phyloP scores from a whole-genome alignment of 2,113 vertebrate genomes.

The Stigmatopora nigra region DNA sequence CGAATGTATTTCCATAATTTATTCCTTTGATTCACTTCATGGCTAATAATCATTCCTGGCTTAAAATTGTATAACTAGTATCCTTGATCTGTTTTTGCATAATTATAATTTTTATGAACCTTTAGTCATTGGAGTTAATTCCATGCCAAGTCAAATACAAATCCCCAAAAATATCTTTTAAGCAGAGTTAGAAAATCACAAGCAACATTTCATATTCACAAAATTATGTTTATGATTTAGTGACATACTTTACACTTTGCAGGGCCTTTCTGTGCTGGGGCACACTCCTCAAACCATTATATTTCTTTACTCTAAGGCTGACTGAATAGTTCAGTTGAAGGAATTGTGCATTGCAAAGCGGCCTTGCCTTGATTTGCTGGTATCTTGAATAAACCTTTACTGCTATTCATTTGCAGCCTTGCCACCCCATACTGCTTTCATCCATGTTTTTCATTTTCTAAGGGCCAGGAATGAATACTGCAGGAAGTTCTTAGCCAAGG shows the following conservation, averaged over 20 bases:
- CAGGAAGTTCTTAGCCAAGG: slow-evolving; percentile 26
- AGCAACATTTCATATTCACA: not conserved
- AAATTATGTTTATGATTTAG: not conserved
- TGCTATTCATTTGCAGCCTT: slow-evolving; percentile 42
- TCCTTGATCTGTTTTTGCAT: not conserved
- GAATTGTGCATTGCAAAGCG: not conserved
- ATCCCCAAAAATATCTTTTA: not conserved
- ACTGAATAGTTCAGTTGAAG: not conserved
- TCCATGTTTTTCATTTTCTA: slow-evolving; percentile 26
- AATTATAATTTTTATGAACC: not conserved
- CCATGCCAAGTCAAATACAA: not conserved
- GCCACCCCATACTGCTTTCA: slow-evolving; percentile 14
- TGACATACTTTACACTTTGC: not conserved
- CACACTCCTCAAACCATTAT: not conserved
- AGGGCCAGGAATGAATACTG: slow-evolving; percentile 34
- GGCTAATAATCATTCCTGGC: not conserved
- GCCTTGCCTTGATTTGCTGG: slow-evolving; percentile 37
- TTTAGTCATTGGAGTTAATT: not conserved
- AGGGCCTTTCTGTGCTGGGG: not conserved
- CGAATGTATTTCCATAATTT: not conserved
- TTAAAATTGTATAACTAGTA: not conserved
- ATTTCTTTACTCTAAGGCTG: not conserved
- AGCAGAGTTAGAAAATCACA: not conserved
- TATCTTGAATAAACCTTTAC: slow-evolving; percentile 45
- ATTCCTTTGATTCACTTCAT: not conserved